Percentiles rank a stretch among this genome's conserved stretches.
phyloP scores from a whole-genome alignment of 2,113 vertebrate species.

The Chunga burmeisteri region DNA sequence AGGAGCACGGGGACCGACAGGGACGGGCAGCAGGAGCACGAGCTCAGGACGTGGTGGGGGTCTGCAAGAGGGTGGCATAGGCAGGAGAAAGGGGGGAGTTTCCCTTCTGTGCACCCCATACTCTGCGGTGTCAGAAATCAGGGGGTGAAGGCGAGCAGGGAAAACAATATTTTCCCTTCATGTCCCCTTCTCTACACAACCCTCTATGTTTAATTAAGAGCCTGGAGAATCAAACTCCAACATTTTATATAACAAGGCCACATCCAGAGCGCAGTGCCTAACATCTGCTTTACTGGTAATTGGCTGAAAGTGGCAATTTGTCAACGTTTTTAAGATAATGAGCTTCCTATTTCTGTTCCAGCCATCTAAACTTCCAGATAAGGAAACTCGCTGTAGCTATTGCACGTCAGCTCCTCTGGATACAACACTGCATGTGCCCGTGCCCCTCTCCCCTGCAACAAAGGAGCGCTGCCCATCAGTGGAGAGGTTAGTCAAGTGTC shows the following conservation, averaged over 20 bases:
- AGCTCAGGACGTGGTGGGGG: background rate
- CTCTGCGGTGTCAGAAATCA: background rate
- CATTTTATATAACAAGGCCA: background rate
- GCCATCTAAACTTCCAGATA: background rate
- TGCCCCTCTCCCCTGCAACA: background rate
- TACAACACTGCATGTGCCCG: background rate
- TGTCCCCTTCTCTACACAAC: background rate
- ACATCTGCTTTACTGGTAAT: background rate
- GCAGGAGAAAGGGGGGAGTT: background rate
- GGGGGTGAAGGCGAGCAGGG: too few species aligned
- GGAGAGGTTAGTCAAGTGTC: background rate
- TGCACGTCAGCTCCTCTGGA: background rate
- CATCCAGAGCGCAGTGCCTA: background rate
- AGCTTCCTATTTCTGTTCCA: background rate
- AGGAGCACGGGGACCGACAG: accelerated
- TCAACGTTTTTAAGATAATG: background rate
- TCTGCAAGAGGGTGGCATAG: background rate
- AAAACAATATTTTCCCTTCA: background rate
- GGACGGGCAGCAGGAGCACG: background rate
- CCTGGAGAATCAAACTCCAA: background rate
- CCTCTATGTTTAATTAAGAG: background rate
- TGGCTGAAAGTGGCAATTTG: background rate
- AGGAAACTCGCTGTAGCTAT: background rate
- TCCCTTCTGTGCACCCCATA: background rate
- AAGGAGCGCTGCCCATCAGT: background rate